Evolutionary conservation across 2,797 vertebrate species (phyloP).

Genomic region (Pseudochirops corinnae): DNA sequence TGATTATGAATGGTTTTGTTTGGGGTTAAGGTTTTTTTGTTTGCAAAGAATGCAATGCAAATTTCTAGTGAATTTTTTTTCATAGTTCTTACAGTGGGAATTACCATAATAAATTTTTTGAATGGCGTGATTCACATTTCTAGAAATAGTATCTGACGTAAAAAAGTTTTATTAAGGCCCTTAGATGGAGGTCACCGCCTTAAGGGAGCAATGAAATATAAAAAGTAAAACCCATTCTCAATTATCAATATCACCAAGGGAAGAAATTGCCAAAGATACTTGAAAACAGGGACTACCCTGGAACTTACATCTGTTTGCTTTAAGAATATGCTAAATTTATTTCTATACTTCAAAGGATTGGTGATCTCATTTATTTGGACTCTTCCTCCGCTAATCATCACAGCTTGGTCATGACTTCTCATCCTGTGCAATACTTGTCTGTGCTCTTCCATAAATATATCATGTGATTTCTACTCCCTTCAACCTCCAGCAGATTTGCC

Average conservation of each 20-base stretch:
- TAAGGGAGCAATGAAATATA: not conserved
- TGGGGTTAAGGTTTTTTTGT: not conserved
- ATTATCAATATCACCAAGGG: not conserved
- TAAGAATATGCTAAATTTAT: not conserved
- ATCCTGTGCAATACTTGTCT: not conserved
- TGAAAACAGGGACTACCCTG: not conserved
- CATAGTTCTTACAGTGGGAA: not conserved
- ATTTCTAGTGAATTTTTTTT: not conserved
- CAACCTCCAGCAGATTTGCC: not conserved
- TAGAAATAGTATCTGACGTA: not conserved
- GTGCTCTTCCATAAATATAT: not conserved
- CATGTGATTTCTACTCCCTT: not conserved
- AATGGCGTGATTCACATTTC: not conserved
- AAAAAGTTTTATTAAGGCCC: not conserved
- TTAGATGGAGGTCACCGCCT: not conserved
- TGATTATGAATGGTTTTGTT: not conserved
- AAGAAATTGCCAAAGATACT: not conserved
- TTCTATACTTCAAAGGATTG: not conserved
- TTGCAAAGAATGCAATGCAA: not conserved
- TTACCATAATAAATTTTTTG: not conserved
- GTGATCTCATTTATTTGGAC: not conserved
- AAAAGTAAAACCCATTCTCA: not conserved
- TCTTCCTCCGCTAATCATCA: not conserved
- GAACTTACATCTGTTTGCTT: not conserved
- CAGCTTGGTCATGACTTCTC: not conserved